Evolutionary conservation across 1,140 invertebrate genomes (phyloP).

Genomic region (Globodera rostochiensis): DNA sequence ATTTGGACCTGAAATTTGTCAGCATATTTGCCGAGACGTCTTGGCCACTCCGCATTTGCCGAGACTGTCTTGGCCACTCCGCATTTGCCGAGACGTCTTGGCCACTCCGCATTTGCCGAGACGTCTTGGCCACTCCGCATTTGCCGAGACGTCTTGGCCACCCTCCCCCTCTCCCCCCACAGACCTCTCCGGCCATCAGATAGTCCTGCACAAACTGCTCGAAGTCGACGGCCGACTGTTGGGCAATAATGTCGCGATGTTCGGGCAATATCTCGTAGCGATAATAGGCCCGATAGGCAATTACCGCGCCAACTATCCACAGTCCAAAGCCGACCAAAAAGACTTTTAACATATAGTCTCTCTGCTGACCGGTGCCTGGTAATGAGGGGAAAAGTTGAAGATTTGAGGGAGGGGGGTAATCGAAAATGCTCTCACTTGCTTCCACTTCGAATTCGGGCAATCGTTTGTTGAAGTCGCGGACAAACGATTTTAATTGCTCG

Average conservation of each 20-base stretch:
- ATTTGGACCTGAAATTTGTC: background rate
- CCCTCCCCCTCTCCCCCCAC: no score
- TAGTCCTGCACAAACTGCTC: background rate
- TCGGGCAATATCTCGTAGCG: background rate
- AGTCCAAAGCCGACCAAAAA: background rate
- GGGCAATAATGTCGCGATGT: background rate
- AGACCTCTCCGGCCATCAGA: background rate
- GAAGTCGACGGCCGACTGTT: background rate
- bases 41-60: no score
- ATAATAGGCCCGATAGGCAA: background rate
- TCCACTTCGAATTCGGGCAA: background rate
- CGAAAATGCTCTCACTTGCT: background rate
- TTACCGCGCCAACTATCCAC: background rate
- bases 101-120: no score
- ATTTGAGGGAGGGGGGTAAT: no score
- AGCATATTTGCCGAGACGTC: no score
- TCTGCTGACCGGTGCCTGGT: no score
- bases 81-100: no score
- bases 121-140: no score
- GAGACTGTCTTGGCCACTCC: no score
- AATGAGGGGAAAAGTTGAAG: no score
- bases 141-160: no score
- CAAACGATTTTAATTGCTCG: background rate
- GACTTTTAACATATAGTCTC: background rate
- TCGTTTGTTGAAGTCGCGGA: background rate